Evolutionary conservation across 2,797 vertebrate genomes (phyloP), one percentile per base, ranked within the genome.

Genomic region (Danio aesculapii): DNA sequence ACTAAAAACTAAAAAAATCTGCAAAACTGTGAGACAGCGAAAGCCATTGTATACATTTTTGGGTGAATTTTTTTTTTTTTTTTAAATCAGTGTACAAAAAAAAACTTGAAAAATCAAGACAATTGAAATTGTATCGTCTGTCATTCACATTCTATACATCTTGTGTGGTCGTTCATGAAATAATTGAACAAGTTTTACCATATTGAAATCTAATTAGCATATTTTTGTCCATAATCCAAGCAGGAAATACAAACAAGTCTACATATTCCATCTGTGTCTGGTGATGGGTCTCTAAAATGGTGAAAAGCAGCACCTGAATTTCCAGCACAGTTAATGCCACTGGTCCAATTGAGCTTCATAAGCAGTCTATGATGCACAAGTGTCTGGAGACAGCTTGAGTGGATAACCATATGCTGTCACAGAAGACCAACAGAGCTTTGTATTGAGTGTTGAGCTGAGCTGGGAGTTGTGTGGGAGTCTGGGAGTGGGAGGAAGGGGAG

Each of bases 321-420:
- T 57, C 69, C 62, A 68, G 41, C 13, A 49, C 49, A 72, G 41
- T 52, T 67, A 67, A 75, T 61, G 75, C 70, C 75, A 55, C 55
- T 52, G 41, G 67, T 72, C 64, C 64, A 61, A 30, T 53, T 67
- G 55, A 64, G 53, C 77, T 53, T 77, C 55, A 76, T 39, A 74
- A 66, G 69, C 71, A 71, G 80, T 63, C 69, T 79, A 69, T 90
- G 87, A 90, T 88, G 88, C 87, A 88, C 57, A 84, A 88, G 86
- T 82, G 87, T 91, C 90, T 90, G 83, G 57, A 87, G 90, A 92
- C 90, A 88, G 91, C 89, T 88, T 92, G 88, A 94, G 92, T 91
- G 93, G 92, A 93, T 94, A 94, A 94, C 92, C 94, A 94, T 92
- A 93, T 94, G 94, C 92, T 92, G 92, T 92, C 93, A 94, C 90